Conservation (phyloP, 2,888 invertebrate species). For the Torymus tubicola region DNA sequence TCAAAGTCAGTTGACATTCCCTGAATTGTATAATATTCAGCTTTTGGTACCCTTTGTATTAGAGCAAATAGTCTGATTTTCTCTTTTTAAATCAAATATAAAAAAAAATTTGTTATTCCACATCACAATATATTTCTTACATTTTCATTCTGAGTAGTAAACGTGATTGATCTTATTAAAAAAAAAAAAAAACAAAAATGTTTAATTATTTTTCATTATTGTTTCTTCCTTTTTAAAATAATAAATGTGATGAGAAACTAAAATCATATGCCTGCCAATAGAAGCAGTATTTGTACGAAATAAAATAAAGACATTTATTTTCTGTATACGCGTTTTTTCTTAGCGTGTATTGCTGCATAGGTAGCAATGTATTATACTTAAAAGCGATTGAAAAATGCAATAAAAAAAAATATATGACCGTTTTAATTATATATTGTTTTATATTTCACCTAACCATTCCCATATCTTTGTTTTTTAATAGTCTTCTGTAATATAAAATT, state of each 20-base stretch:
- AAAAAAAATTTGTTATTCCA: constrained; percentile 24
- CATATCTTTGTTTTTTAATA: too few relatives aligned
- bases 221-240: background rate
- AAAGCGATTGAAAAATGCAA: constrained; percentile 45
- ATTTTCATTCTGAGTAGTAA: background rate
- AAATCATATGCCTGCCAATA: constrained; percentile 53
- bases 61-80: constrained; percentile 10
- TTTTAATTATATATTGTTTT: constrained; percentile 32
- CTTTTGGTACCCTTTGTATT: constrained; percentile 10
- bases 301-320: constrained; percentile 56
- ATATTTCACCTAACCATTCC: too few relatives aligned
- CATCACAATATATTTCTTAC: constrained; percentile 8
- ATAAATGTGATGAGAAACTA: constrained; percentile 53
- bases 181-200: constrained; percentile 14
- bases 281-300: constrained; percentile 57
- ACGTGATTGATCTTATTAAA: background rate
- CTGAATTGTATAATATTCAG: constrained; percentile 33
- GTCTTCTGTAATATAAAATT: too few relatives aligned
- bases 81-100: constrained; percentile 4
- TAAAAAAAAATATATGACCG: constrained; percentile 47
- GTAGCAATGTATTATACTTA: constrained; percentile 48
- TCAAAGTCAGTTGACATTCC: constrained; percentile 53
- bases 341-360: constrained; percentile 41
- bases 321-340: constrained; percentile 41
- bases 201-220: constrained; percentile 40